Conservation (phyloP, 2,113 vertebrate genomes). For the Phalacrocorax brasilianus region DNA sequence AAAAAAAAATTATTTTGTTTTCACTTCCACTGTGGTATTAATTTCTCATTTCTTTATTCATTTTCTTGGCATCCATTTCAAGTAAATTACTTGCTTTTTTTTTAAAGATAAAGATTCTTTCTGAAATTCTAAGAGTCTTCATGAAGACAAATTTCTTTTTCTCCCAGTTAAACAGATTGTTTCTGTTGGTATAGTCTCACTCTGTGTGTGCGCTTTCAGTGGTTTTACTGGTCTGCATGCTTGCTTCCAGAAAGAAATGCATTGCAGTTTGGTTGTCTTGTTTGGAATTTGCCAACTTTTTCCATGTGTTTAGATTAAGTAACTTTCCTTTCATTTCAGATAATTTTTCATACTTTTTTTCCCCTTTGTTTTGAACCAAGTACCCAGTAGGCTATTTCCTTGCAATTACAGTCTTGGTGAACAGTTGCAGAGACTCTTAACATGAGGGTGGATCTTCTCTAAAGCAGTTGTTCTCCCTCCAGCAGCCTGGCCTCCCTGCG, state of each 20-base stretch:
- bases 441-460: background rate
- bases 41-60: background rate
- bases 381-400: accelerated
- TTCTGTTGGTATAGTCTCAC: background rate
- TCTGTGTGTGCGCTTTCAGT: background rate
- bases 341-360: background rate
- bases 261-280: background rate
- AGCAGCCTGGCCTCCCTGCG: conserved; percentile 52
- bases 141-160: background rate
- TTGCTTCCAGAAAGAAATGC: background rate
- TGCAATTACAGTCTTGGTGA: accelerated
- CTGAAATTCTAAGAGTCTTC: background rate
- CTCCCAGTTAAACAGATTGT: no score
- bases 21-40: background rate
- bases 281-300: background rate
- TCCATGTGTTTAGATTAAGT: background rate
- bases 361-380: background rate
- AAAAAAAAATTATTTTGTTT: background rate
- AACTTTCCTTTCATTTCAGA: background rate
- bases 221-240: background rate
- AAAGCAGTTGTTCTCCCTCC: background rate
- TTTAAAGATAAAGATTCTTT: background rate
- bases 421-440: background rate
- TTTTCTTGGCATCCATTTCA: background rate
- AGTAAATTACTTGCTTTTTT: background rate